Evolutionary conservation across 2,797 vertebrate species (phyloP), one percentile per base, ranked within the genome.

Genomic region (Danio choprae): DNA sequence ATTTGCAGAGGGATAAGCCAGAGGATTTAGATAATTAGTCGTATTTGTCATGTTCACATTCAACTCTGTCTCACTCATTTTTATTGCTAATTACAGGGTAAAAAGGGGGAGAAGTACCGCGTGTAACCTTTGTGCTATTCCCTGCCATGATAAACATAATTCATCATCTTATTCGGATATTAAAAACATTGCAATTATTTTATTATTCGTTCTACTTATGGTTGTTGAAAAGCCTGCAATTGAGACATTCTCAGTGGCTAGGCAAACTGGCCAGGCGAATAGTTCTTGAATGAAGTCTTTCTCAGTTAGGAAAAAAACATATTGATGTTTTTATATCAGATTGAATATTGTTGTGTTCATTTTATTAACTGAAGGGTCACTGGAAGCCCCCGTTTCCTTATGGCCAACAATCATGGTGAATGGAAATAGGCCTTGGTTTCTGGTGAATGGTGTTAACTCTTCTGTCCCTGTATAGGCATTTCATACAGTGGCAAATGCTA

Each of bases 1-100:
- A 81, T 83, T 75, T 7, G 56, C 55, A 38, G 8, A 46, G 38
- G 62, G 75, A 71, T 79, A 50, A 83, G 79, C 80, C 74, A 55
- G 58, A 77, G n/a, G 48, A 56, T 69, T 59, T 79, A 67, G 48
- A 65, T 75, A 41, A 71, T 79, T 43, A 65, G 29, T 65, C 46
- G 20, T n/a, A 75, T 71, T 81, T 83, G 64, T 67, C 74, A 63
- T 16, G 43, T 44, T 83, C 50, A 15, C n/a, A 22, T 79, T 43
- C 11, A 48, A 71, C 44, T 41, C 58, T 38, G 4, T 62, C 65
- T 62, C 56, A 51, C 43, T 69, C 20, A 65, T 67, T 77, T 83
- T 80, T 64, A 64, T 50, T 40, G 67, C 18, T 79, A 71, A 79
- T 70, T 43, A 62, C 36, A 29, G 12, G 44, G 55, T 20, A 20